Evolutionary conservation across 2,888 invertebrate species (phyloP).

Genomic region (Anarsia innoxiella): DNA sequence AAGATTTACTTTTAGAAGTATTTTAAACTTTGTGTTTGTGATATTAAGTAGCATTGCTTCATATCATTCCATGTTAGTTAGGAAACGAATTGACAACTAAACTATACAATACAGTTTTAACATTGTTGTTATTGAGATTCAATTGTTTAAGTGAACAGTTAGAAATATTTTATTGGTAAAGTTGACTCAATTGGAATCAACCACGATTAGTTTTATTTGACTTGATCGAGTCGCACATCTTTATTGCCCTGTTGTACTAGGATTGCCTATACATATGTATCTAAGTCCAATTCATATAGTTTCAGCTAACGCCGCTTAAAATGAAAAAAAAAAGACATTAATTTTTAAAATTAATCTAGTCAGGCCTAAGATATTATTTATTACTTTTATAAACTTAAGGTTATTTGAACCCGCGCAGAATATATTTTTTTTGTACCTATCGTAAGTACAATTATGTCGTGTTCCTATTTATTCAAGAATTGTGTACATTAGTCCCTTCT

Average conservation of each 20-base stretch:
- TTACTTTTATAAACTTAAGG: no score
- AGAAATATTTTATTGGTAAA: no score
- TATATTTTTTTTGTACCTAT: no score
- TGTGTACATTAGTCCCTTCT: no score
- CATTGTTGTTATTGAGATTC: neutral
- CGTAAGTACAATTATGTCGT: no score
- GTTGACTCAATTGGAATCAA: no score
- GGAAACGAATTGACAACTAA: slow-evolving; percentile 3
- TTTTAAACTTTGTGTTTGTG: neutral
- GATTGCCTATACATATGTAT: neutral
- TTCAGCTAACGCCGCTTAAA: neutral
- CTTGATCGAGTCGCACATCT: neutral
- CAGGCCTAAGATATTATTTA: no score
- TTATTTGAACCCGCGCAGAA: no score
- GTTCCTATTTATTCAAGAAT: no score
- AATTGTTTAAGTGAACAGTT: neutral
- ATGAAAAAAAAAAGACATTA: neutral
- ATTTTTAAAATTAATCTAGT: neutral
- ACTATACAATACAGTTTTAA: neutral
- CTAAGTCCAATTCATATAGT: neutral
- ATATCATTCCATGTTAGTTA: slow-evolving; percentile 6
- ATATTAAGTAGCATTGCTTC: neutral
- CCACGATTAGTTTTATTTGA: neutral
- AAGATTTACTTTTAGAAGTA: neutral
- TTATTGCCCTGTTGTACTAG: neutral